Evolutionary conservation across 2,113 vertebrate species (phyloP).

Genomic region (Otis tarda): DNA sequence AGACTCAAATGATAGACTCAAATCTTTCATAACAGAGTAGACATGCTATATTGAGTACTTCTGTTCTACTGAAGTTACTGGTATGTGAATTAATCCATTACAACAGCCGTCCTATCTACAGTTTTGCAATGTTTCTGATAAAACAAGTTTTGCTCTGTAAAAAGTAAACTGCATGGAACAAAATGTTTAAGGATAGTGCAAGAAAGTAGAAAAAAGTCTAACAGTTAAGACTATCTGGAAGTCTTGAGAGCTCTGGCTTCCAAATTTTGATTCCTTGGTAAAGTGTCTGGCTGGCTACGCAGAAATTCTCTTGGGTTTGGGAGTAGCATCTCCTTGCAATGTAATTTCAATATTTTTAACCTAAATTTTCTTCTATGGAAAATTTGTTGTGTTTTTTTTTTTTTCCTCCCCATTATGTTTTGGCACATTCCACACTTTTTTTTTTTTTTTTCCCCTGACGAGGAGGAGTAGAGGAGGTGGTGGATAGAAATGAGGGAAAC

Average conservation of each 20-base stretch:
- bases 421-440: rapidly evolving
- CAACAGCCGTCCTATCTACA: neutral
- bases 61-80: neutral
- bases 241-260: neutral
- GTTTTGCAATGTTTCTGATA: neutral
- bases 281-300: neutral
- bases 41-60: neutral
- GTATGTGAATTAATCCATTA: neutral
- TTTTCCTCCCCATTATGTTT: neutral
- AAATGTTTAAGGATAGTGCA: neutral
- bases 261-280: neutral
- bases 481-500: neutral
- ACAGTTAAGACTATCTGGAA: neutral
- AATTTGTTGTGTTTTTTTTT: neutral
- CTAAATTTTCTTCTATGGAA: neutral
- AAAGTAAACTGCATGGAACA: neutral
- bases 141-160: neutral
- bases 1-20: neutral
- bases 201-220: neutral
- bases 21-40: neutral
- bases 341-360: neutral
- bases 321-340: neutral
- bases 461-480: neutral
- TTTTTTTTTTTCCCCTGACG: no score
- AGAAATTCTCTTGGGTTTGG: neutral